Base-by-base conservation (phyloP, 2,888 invertebrate genomes). In the Archips xylosteana region DNA sequence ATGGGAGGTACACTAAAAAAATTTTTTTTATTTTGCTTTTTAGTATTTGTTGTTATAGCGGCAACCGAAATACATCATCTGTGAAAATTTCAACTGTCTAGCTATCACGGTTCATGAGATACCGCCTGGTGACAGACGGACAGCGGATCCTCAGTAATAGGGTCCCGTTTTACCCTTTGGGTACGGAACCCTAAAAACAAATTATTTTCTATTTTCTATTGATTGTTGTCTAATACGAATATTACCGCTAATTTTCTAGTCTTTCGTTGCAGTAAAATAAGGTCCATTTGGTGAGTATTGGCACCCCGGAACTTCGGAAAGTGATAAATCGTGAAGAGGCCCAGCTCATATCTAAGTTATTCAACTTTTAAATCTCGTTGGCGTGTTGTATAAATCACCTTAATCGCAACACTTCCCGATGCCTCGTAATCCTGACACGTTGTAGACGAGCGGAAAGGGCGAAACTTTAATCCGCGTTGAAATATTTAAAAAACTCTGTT, bases 331-430 rank as follows among this genome's bases (percentile, higher is more conserved):
- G 32, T 59, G 49, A 34, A 45, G 23, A 60, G 54, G 57, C 65
- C 42, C 13, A 65, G 51, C 47, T 68, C 61, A 57, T 64, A 64
- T 65, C 64, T 62, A 63, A 75, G 74, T 60, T 66, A 70, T 76
- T 70, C 70, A 75, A 77, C 61, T 77, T 77, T 76, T 74, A 76
- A 72, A 67, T 71, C 72, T 75, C 72, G 70, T 65, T 68, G 70
- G 70, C 70, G 64, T 76, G 76, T 76, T 75, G 75, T 79, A 81
- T 87, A 85, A 83, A 87, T 87, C 85, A 85, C 78, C 77, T 81
- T 86, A 81, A 85, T 85, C 80, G 81, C 78, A 71, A 75, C 60
- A 77, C 78, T 80, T 76, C 69, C 75, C 71, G 75, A 78, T 81
- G 79, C 77, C 75, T 71, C 47, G 61, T 75, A 70, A 75, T 73